Base-by-base conservation (phyloP, 2,113 vertebrate genomes). In the Kryptolebias marmoratus region DNA sequence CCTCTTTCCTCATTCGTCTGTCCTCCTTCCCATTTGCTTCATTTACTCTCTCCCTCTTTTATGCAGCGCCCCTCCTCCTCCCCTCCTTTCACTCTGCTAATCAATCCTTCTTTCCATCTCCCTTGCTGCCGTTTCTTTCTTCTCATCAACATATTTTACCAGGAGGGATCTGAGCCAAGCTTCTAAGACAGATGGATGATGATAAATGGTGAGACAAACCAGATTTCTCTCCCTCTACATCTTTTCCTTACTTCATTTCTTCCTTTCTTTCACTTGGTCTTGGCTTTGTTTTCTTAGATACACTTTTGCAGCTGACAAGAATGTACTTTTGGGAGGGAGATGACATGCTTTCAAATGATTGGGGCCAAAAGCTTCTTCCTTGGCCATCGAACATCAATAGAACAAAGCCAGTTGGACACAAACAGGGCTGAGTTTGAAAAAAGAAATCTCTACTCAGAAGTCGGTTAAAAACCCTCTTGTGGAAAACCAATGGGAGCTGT, bases 241-340 rank as follows among this genome's bases (percentile, higher is more conserved):
- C 18, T 63, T 56, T 75, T 39, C 42, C 57, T 69, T 30, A 48
- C 57, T 50, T 39, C 63, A 60, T 62, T 61, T 31, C 60, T 57
- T 73, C 31, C 69, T 77, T 78, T 85, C 57, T 72, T 81, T 75
- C 54, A 36, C 60, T 64, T 63, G 47, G 30, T 79, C 79, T 76
- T 70, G 70, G 68, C 72, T 77, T 88, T 73, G 78, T 90, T 86
- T 84, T 81, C 78, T 91, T 82, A 82, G 71, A 89, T 82, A 67
- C 74, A 67, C 79, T 83, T 76, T 78, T 70, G 68, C 73, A 75
- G 79, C 68, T 84, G 81, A 87, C 79, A 71, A 85, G 84, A 86
- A 86, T 48, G 68, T 5, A 50, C 73, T 64, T 77, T 77, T 15
- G 70, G 75, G 85, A 68, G 31, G 48, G 18, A 75, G 57, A 81